phyloP scores from a whole-genome alignment of 2,888 invertebrate species.

The Clepsis dumicolana region DNA sequence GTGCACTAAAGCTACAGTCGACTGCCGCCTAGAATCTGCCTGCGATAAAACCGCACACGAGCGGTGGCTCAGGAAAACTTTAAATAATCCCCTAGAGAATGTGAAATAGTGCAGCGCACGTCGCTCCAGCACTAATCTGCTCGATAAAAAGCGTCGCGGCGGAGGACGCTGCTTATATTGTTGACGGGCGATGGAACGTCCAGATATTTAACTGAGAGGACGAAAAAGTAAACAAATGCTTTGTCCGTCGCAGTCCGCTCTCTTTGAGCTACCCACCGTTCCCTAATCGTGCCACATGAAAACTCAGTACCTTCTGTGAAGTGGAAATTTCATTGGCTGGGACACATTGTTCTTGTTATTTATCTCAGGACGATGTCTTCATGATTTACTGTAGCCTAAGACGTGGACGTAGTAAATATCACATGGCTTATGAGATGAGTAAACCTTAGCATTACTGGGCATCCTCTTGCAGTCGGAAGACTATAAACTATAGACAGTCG shows the following conservation, averaged over 20 bases:
- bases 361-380: neutral
- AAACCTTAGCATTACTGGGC: neutral
- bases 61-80: conserved; percentile 61
- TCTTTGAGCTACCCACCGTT: conserved; percentile 55
- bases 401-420: neutral
- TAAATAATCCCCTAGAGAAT: conserved; percentile 69
- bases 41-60: conserved; percentile 54
- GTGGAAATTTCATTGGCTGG: conserved; percentile 45
- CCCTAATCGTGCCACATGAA: conserved; percentile 65
- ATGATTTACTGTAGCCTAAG: neutral
- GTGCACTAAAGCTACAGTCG: conserved; percentile 47
- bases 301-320: conserved; percentile 58
- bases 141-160: conserved; percentile 67
- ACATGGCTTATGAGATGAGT: neutral
- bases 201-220: conserved; percentile 70
- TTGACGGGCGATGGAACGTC: conserved; percentile 70
- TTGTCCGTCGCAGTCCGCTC: conserved; percentile 55
- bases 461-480: neutral
- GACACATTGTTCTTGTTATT: conserved; percentile 1
- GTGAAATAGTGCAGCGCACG: conserved; percentile 65
- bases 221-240: conserved; percentile 69
- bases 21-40: conserved; percentile 53
- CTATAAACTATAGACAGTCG: conserved; percentile 36
- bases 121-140: conserved; percentile 65
- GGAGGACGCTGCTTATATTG: conserved; percentile 63